Percentiles rank a stretch among this genome's conserved stretches.
Evolutionary conservation across 2,888 invertebrate species (phyloP).

Genomic region (Eupithecia vulgata): DNA sequence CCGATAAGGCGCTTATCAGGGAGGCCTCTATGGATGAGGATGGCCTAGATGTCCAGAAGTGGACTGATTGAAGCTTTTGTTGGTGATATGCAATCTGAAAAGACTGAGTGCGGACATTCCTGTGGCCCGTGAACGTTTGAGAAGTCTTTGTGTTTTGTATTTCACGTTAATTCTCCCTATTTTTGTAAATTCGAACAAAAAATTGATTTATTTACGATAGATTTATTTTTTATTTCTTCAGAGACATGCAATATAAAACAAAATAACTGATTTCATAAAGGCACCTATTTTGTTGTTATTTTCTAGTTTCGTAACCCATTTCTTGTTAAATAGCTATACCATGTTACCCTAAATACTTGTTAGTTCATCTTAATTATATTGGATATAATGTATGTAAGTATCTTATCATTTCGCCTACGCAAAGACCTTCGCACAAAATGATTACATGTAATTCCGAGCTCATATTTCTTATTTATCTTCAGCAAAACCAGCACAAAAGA

Average conservation of each 20-base stretch:
- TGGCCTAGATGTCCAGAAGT: no score
- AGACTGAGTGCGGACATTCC: neutral
- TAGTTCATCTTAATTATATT: neutral
- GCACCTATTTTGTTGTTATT: no score
- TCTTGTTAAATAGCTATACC: neutral
- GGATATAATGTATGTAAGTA: neutral
- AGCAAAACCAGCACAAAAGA: conserved; percentile 5
- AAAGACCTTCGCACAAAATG: neutral
- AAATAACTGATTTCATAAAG: no score
- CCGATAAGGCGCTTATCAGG: no score
- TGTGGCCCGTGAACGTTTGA: neutral
- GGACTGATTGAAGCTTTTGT: no score
- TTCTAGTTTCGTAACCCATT: no score
- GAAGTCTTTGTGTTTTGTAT: no score
- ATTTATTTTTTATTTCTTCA: neutral
- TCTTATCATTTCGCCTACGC: neutral
- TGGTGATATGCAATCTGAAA: no score
- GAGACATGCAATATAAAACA: neutral
- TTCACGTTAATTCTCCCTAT: no score
- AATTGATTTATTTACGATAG: no score
- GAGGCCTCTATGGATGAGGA: no score
- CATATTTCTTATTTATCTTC: neutral
- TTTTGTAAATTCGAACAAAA: no score
- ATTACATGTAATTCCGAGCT: neutral
- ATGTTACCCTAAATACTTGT: neutral